phyloP scores from a whole-genome alignment of 1,140 invertebrate genomes.

The Aphelinus atriplicis region DNA sequence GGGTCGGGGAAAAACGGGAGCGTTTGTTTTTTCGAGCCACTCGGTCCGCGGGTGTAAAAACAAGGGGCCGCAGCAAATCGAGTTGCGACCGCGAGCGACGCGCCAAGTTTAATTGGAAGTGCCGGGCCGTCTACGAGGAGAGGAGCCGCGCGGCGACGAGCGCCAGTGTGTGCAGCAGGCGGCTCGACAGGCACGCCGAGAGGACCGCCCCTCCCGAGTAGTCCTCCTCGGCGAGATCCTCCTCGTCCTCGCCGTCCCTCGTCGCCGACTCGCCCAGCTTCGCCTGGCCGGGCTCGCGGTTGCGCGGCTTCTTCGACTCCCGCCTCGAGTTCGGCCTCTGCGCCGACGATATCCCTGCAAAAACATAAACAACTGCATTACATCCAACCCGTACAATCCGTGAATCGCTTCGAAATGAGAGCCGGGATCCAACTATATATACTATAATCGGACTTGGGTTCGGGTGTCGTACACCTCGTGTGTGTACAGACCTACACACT shows the following conservation, averaged over 20 bases:
- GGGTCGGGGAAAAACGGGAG: too few relatives aligned
- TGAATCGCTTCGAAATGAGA: too few relatives aligned
- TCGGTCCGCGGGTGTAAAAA: too few relatives aligned
- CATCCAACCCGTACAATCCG: neutral
- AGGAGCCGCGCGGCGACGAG: slow-evolving; percentile 48
- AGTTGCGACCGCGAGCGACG: slow-evolving; percentile 17
- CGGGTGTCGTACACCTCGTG: too few relatives aligned
- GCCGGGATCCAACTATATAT: too few relatives aligned
- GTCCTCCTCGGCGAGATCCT: neutral
- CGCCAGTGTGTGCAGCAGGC: slow-evolving; percentile 5
- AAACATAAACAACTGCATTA: slow-evolving; percentile 46
- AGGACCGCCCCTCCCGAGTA: slow-evolving; percentile 19
- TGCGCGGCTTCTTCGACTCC: slow-evolving; percentile 59
- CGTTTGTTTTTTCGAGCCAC: too few relatives aligned
- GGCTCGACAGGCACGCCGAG: slow-evolving; percentile 37
- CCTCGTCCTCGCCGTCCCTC: slow-evolving; percentile 44
- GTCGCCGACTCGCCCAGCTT: slow-evolving; percentile 56
- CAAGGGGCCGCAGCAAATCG: slow-evolving; percentile 5
- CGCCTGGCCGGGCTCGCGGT: slow-evolving; percentile 51
- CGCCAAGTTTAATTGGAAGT: slow-evolving; percentile 45
- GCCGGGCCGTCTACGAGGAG: slow-evolving; percentile 44
- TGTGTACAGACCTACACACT: too few relatives aligned
- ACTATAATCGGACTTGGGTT: too few relatives aligned
- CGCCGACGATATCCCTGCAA: slow-evolving; percentile 54
- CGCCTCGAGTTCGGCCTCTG: slow-evolving; percentile 53